Base-by-base conservation (phyloP, 2,888 invertebrate species). In the Epiblema foenella region DNA sequence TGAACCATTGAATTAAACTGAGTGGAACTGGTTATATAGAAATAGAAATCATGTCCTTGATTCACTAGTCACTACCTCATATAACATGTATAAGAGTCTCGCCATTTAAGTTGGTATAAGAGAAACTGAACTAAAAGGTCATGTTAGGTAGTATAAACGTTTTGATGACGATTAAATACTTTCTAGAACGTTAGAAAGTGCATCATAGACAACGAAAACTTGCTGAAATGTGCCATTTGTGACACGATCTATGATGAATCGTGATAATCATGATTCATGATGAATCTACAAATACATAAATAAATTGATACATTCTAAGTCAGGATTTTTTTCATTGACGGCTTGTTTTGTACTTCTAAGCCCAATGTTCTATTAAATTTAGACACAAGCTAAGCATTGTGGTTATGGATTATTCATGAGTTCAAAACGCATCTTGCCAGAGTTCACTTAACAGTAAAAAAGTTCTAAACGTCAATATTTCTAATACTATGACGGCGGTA, bases 171-270 rank as follows among this genome's bases (percentile, higher is more conserved):
- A n/a, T 37, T 63, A 63, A 49, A 49, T 54, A 64, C 39, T 54
- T 54, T 64, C 52, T 64, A 64, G 37, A 24, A 8, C 39, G 15
- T 39, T 59, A 67, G 67, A 67, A 67, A 67, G 67, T 24, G 24
- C 52, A 60, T 60, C 17, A 42, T 9, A 24, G 0, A 0, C 9
- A 12, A 8, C 12, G 12, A 51, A 2, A 17, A 11, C 57, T 37
- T n/a, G 10, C 18, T 12, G 37, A 18, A 51, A 63, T 12, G 11
- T 33, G 33, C 20, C 20, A 46, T 24, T 51, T 29, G 33, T 12
- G 37, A 29, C 33, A 33, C 57, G 29, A 57, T 37, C 2, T 18
- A 37, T 33, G 33, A 37, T 18, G 4, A 20, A 54, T n/a, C n/a
- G n/a, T n/a, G n/a, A n/a, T n/a, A n/a, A n/a, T n/a, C n/a, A n/a